These are phyloP conservation scores for Parotia lawesii DNA, from an alignment of 2,113 vertebrate species.

Conservation along the genomic window DNA sequence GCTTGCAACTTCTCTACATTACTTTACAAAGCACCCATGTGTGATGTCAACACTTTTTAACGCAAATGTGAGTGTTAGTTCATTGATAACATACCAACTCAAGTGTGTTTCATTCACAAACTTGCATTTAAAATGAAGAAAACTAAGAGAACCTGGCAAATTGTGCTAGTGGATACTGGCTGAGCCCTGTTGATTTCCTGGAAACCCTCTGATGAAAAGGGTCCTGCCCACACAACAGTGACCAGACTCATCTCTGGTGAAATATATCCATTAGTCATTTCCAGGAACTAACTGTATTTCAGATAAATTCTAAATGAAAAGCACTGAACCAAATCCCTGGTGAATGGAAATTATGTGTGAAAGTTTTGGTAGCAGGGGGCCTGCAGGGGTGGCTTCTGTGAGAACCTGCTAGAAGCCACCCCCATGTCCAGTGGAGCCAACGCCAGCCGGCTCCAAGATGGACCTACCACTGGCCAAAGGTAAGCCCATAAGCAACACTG, in stretches of 20 bases:
- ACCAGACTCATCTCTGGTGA: neutral
- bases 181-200: neutral
- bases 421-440: neutral
- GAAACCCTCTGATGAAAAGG: neutral
- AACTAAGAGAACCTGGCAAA: neutral
- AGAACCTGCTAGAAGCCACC: neutral
- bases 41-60: neutral
- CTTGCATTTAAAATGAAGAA: neutral
- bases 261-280: neutral
- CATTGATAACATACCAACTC: neutral
- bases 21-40: fast-evolving
- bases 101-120: neutral
- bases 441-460: neutral
- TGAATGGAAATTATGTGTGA: neutral
- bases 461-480: neutral
- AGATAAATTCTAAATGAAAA: neutral
- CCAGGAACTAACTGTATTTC: neutral
- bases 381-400: neutral
- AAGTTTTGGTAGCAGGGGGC: neutral
- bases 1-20: neutral
- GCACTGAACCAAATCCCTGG: neutral
- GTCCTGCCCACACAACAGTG: neutral
- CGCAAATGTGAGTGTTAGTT: neutral
- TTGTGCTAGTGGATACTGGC: too few relatives aligned
- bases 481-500: neutral